Base-by-base conservation (phyloP, 2,797 vertebrate genomes). In the Thunnus albacares region DNA sequence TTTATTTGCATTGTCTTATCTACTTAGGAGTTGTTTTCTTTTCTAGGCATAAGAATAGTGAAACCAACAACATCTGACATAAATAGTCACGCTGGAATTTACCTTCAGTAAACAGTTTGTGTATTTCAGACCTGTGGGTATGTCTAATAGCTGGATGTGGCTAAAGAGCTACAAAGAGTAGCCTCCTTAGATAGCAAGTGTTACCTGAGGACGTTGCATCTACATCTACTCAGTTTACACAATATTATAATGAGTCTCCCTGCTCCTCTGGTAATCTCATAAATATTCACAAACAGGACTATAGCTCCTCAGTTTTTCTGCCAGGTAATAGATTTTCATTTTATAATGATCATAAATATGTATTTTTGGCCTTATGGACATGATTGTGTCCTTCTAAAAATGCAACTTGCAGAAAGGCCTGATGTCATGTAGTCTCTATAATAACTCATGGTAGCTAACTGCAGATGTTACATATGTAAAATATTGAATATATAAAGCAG, bases 211-310 rank as follows among this genome's bases (percentile, higher is more conserved):
- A 49, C 28, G 45, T 69, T 51, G 14, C n/a, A 6, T 9, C 77
- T 51, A 26, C 59, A 59, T 55, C 9, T 12, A 35, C 67, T 81
- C 53, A 47, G 12, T 79, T 77, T 75, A 72, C 47, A 70, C 41
- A 35, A 56, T 57, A 68, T 79, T 84, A 56, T 52, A 81, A 79
- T 63, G 49, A 80, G 60, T 28, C 13, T 64, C 38, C 35, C 59
- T 57, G 68, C 55, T 77, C 18, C 13, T 28, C 12, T 28, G 5
- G 4, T n/a, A 14, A 41, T 47, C 1, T 65, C 6, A 66, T 80
- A 4, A 65, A 83, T 81, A 77, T 83, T 83, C 20, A 77, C 58
- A 13, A 52, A 7, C 4, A 20, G 13, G 18, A 61, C 71, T 22
- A 24, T 43, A 60, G 58, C 38, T 45, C 59, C 71, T 73, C 38